Percentiles rank a stretch among this genome's conserved stretches.
phyloP scores from a whole-genome alignment of 2,113 vertebrate genomes.

The Elachura formosa region DNA sequence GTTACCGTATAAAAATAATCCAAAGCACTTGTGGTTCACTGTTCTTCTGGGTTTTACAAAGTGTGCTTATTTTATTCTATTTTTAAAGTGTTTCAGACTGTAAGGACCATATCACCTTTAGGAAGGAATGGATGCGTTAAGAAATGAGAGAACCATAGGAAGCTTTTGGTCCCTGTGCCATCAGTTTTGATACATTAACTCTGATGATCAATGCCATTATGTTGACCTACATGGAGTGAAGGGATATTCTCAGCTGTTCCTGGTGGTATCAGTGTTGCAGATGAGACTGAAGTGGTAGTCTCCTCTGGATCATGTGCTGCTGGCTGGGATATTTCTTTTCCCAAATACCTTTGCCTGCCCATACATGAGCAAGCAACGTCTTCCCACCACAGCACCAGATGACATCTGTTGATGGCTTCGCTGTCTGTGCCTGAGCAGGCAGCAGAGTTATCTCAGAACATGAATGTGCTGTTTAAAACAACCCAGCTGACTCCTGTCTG shows the following conservation, averaged over 20 bases:
- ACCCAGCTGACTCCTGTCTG: neutral
- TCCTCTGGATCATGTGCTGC: neutral
- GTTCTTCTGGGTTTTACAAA: neutral
- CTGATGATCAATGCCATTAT: neutral
- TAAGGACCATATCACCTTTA: neutral
- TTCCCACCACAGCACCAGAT: neutral
- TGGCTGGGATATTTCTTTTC: neutral
- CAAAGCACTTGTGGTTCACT: neutral
- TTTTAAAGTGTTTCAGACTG: neutral
- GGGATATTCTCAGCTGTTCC: neutral
- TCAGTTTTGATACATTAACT: neutral
- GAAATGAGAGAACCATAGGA: neutral
- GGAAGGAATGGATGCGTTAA: neutral
- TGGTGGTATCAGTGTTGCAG: neutral
- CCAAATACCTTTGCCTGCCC: neutral
- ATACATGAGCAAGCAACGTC: fast-evolving
- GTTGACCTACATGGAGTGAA: neutral
- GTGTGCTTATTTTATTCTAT: neutral
- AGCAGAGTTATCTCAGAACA: neutral
- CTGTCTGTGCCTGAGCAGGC: neutral
- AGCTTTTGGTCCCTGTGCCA: neutral
- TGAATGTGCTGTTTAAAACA: neutral
- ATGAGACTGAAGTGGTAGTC: neutral
- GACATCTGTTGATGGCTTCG: neutral
- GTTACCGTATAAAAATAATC: neutral